Conservation (phyloP, 1,140 invertebrate genomes). For the Artemia franciscana region DNA sequence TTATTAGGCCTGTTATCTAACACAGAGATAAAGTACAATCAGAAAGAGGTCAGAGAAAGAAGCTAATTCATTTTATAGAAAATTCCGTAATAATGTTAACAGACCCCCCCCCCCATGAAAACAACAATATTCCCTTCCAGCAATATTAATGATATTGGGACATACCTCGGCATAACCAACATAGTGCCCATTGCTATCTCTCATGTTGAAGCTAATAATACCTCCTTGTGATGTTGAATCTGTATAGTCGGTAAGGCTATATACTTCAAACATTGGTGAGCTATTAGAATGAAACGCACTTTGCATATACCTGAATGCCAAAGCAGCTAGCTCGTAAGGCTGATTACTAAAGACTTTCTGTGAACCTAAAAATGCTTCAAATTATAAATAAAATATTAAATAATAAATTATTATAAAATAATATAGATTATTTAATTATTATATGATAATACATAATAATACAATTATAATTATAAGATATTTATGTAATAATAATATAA, state of each 20-base stretch:
- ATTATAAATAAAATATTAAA: too few species aligned
- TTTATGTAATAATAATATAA: too few species aligned
- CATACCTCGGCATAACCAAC: slow-evolving; percentile 70
- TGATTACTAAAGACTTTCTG: slow-evolving; percentile 33
- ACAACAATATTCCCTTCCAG: too few species aligned
- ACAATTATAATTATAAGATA: too few species aligned
- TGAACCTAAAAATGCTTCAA: background rate
- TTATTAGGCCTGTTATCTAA: background rate
- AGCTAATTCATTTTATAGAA: too few species aligned
- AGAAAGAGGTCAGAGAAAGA: background rate
- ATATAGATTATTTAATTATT: too few species aligned
- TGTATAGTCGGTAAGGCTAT: slow-evolving; percentile 41
- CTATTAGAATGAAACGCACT: slow-evolving; percentile 48
- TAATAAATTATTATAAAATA: too few species aligned
- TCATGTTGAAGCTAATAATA: slow-evolving; percentile 69
- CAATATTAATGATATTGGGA: too few species aligned
- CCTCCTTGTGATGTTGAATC: slow-evolving; percentile 43
- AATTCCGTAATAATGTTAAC: too few species aligned
- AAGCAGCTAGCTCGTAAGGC: slow-evolving; percentile 44
- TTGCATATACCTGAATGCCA: slow-evolving; percentile 30
- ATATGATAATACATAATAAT: too few species aligned
- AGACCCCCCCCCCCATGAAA: too few species aligned
- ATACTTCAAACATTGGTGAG: slow-evolving; percentile 38
- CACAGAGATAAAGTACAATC: too few species aligned
- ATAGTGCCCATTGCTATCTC: slow-evolving; percentile 44